These are phyloP conservation scores for Labeo catla DNA, from an alignment of 2,113 vertebrate species.

Conservation along the genomic window DNA sequence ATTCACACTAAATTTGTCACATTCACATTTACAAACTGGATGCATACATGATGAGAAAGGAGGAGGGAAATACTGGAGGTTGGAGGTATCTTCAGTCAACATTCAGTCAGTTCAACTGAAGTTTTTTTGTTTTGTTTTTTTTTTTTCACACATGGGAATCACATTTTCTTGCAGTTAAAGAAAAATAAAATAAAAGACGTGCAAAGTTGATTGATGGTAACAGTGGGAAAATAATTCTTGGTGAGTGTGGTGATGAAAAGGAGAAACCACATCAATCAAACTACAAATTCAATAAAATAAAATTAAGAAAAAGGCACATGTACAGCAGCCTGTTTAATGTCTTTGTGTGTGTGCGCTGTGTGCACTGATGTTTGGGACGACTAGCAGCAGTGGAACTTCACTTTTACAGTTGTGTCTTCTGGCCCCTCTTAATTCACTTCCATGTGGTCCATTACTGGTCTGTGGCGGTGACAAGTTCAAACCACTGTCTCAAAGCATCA, in stretches of 20 bases:
- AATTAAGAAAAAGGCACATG: conserved; percentile 75
- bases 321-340: conserved; percentile 64
- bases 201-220: conserved; percentile 66
- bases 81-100: conserved; percentile 57
- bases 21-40: conserved; percentile 48
- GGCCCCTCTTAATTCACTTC: conserved; percentile 47
- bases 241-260: conserved; percentile 61
- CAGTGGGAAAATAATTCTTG: conserved; percentile 57
- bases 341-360: conserved; percentile 24
- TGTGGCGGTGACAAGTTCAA: conserved; percentile 90
- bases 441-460: conserved; percentile 70
- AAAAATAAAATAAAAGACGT: conserved; percentile 54
- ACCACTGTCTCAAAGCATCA: conserved; percentile 96
- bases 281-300: conserved; percentile 55
- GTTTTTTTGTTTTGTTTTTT: not conserved
- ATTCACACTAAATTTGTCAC: conserved; percentile 28
- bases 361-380: conserved; percentile 37
- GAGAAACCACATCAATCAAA: conserved; percentile 64
- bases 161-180: conserved; percentile 57
- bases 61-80: conserved; percentile 55
- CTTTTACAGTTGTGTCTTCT: conserved; percentile 52
- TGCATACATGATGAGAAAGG: conserved; percentile 9
- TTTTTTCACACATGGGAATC: conserved; percentile 38
- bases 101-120: conserved; percentile 56
- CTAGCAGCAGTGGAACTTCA: conserved; percentile 61